Evolutionary conservation across 37 sponge, comb jelly and placozoan species (phyloP).

Genomic region (Amphimedon queenslandica): DNA sequence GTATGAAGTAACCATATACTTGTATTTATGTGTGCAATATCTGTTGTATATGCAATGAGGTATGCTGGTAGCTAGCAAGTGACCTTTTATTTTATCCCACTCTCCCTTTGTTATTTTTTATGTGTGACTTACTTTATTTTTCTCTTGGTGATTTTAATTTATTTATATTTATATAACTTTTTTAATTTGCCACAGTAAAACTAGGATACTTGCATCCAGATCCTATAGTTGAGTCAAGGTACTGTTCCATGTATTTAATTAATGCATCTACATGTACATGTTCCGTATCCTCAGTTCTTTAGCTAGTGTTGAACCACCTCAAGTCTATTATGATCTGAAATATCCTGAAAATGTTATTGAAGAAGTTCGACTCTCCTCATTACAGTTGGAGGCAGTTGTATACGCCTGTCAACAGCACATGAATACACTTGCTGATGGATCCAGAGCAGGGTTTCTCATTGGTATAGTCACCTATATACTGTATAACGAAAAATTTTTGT

Average conservation of each 20-base stretch:
- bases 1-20: conserved; percentile 8
- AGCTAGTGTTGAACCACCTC: conserved; percentile 87
- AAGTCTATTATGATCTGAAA: conserved; percentile 83
- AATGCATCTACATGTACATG: background rate
- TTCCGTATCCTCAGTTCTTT: conserved; percentile 64
- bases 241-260: conserved; percentile 3
- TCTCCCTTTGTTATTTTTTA: no score
- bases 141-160: background rate
- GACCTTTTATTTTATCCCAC: no score
- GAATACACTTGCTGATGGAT: conserved; percentile 76
- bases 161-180: background rate
- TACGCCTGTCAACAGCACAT: conserved; percentile 95
- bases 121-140: background rate
- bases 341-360: conserved; percentile 61
- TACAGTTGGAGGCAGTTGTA: conserved; percentile 90
- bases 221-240: conserved; percentile 89
- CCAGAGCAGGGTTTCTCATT: conserved; percentile 83
- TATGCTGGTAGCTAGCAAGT: background rate
- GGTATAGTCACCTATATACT: no score
- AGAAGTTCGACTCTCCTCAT: conserved; percentile 59
- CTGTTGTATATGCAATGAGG: background rate
- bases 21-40: conserved; percentile 13
- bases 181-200: conserved; percentile 44
- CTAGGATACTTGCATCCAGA: conserved; percentile 81
- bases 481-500: no score